These are phyloP conservation scores for Nomada fucata DNA, from an alignment of 2,888 invertebrate genomes.

Conservation along the genomic window DNA sequence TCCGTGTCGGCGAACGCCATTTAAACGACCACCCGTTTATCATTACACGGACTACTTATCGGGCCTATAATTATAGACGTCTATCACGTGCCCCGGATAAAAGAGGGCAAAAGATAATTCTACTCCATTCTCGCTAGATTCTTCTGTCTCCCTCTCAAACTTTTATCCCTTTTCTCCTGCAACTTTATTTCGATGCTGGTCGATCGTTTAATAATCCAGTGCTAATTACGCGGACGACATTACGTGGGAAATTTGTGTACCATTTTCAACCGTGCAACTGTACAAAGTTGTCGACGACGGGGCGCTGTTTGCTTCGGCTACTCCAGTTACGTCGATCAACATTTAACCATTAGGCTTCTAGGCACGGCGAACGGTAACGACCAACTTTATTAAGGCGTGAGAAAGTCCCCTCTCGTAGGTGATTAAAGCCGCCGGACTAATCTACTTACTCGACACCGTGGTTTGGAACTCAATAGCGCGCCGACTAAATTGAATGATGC, in stretches of 20 bases:
- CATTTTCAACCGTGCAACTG: not conserved
- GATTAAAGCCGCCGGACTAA: slow-evolving; percentile 36
- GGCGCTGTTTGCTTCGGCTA: slow-evolving; percentile 17
- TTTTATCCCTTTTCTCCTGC: not conserved
- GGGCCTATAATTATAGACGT: slow-evolving; percentile 56
- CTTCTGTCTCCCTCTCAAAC: too few species aligned
- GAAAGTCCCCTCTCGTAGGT: slow-evolving; percentile 34
- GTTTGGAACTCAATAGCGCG: slow-evolving; percentile 36
- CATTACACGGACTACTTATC: slow-evolving; percentile 67
- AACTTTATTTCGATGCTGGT: not conserved
- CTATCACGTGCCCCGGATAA: slow-evolving; percentile 46
- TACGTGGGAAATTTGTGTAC: slow-evolving; percentile 23
- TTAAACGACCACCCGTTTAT: slow-evolving; percentile 62
- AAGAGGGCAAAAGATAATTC: slow-evolving; percentile 18
- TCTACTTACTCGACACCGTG: slow-evolving; percentile 27
- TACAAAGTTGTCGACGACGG: slow-evolving; percentile 5
- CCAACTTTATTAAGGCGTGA: slow-evolving; percentile 43
- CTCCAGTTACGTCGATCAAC: slow-evolving; percentile 49
- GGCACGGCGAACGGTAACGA: slow-evolving; percentile 13
- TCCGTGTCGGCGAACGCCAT: slow-evolving; percentile 41
- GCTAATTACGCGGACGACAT: slow-evolving; percentile 35
- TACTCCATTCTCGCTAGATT: not conserved
- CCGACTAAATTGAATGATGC: slow-evolving; percentile 36
- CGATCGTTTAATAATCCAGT: slow-evolving; percentile 27
- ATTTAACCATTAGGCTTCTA: slow-evolving; percentile 32